Conservation (phyloP, 53 echinoderm and acorn worm species). For the Zoroaster sp. region DNA sequence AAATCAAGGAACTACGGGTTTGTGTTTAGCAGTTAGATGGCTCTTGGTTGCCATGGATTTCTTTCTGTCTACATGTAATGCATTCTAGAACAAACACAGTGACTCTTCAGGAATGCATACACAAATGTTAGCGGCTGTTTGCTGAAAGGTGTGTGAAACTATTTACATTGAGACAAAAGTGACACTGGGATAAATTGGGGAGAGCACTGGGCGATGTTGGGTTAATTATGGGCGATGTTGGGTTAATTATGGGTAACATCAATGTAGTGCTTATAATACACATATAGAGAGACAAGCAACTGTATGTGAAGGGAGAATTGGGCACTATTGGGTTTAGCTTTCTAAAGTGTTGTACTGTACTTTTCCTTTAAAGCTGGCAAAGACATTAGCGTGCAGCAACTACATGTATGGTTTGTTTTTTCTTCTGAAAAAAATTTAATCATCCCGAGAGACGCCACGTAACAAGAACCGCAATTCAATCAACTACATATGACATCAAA, state of each 20-base stretch:
- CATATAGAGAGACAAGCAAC: no score
- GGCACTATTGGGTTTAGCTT: no score
- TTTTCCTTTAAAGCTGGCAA: no score
- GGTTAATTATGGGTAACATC: no score
- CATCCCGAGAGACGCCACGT: neutral
- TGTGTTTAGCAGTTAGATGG: neutral
- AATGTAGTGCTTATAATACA: no score
- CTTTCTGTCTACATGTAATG: neutral
- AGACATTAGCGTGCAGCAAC: no score
- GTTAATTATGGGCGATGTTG: no score
- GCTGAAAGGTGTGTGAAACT: neutral
- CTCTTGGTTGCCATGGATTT: neutral
- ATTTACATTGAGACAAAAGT: no score
- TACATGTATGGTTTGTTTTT: neutral
- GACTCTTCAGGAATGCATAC: neutral
- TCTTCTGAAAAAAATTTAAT: neutral
- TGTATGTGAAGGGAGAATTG: no score
- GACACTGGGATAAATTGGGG: neutral
- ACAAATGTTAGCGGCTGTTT: neutral
- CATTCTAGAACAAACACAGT: neutral
- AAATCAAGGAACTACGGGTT: no score
- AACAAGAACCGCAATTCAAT: slow-evolving; percentile 8
- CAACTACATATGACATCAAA: neutral
- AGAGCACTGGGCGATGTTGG: no score
- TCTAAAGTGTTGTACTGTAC: no score